Evolutionary conservation across 2,797 vertebrate genomes (phyloP), one percentile per base, ranked within the genome.

Genomic region (Threskiornis aethiopicus): DNA sequence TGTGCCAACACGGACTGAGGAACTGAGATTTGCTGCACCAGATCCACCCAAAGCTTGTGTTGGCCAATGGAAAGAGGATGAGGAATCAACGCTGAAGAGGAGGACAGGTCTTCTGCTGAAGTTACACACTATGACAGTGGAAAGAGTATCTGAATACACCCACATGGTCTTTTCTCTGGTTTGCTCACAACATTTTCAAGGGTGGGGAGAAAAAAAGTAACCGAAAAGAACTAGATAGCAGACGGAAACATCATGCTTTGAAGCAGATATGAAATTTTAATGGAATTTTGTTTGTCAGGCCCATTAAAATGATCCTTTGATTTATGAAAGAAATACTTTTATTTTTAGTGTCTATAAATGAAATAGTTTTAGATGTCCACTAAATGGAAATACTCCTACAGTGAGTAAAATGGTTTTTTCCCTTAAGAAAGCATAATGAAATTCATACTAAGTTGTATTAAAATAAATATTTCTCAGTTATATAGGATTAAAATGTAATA

Each of bases 401-500:
- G 70, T 67, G 10, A 80, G 42, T 61, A 65, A 96, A 87, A 76
- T 26, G 1, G 5, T 57, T 70, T n/a, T 16, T 8, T 17, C 28
- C 28, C 17, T 69, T 80, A 93, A 84, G 71, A 82, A 87, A 65
- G 31, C n/a, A 42, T 64, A 86, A 85, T 78, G 39, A 86, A 87
- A 93, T 78, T 91, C 57, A 57, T 33, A 71, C 24, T 37, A 35
- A 57, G 6, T 46, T 80, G 20, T 31, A 91, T 75, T 91, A 84
- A 95, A 79, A 72, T 52, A 87, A 89, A 35, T 89, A 87, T 75
- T 91, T 85, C 66, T 80, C 55, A 54, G 47, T 85, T 87, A 65
- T 9, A 46, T 71, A 20, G 57, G 21, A 92, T 89, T 86, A 72
- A 90, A 92, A 82, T 69, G 13, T 15, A 86, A n/a, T 78, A n/a